phyloP scores from a whole-genome alignment of 1,140 invertebrate species.

The Macrotrachela quadricornifera region DNA sequence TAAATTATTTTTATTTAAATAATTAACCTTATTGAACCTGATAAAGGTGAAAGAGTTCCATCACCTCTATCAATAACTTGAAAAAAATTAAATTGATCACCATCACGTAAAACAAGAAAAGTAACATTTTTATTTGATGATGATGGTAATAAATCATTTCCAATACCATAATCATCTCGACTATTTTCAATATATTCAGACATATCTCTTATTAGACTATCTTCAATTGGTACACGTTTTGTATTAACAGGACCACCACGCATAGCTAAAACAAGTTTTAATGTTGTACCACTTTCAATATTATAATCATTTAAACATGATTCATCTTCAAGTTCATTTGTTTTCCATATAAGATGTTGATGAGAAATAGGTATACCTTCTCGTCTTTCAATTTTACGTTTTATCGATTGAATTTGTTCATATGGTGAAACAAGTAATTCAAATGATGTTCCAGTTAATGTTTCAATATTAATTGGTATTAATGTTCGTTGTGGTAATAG shows the following conservation, averaged over 20 bases:
- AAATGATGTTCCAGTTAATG: slow-evolving; percentile 48
- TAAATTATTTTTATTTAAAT: not conserved
- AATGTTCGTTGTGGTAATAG: no score
- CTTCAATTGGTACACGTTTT: slow-evolving; percentile 33
- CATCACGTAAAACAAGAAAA: slow-evolving; percentile 46
- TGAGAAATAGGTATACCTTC: slow-evolving; percentile 54
- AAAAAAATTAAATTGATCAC: slow-evolving; percentile 47
- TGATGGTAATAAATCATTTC: slow-evolving; percentile 13
- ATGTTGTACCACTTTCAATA: slow-evolving; percentile 42
- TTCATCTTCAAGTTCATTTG: slow-evolving; percentile 45
- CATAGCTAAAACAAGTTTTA: slow-evolving; percentile 48
- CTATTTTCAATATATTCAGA: slow-evolving; percentile 33
- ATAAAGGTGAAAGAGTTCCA: slow-evolving; percentile 38
- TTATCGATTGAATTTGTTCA: slow-evolving; percentile 49
- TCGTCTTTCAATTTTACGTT: slow-evolving; percentile 49
- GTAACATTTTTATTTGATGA: slow-evolving; percentile 37
- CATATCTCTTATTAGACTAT: slow-evolving; percentile 41
- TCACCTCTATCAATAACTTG: slow-evolving; percentile 45
- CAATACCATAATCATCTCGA: slow-evolving; percentile 24
- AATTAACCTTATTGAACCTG: slow-evolving; percentile 32
- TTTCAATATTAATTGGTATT: slow-evolving; percentile 43
- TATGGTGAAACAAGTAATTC: slow-evolving; percentile 47
- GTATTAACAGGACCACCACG: slow-evolving; percentile 51
- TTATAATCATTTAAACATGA: slow-evolving; percentile 42
- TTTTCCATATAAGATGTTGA: slow-evolving; percentile 49